Percentiles rank a stretch among this genome's conserved stretches.
Conservation (phyloP, 2,113 vertebrate genomes). For the Syngnathus floridae region DNA sequence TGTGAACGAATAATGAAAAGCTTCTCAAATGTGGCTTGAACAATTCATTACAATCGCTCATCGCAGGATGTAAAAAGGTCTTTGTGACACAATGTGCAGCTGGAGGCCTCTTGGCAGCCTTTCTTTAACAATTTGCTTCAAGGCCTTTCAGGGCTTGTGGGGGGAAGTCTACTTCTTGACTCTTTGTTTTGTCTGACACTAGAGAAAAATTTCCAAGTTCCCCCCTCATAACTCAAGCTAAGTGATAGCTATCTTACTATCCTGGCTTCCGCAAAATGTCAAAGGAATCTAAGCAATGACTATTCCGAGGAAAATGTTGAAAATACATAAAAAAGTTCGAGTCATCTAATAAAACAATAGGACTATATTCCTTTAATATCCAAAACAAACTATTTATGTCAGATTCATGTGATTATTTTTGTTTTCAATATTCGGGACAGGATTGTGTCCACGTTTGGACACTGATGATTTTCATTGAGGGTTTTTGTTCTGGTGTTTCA, state of each 20-base stretch:
- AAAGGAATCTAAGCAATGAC: neutral
- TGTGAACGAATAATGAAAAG: neutral
- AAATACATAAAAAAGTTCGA: neutral
- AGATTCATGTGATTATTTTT: too few relatives aligned
- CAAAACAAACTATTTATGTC: too few relatives aligned
- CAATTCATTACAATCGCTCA: slow-evolving; percentile 32
- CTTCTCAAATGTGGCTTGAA: slow-evolving; percentile 20
- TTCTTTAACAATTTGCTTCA: neutral
- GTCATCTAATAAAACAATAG: too few relatives aligned
- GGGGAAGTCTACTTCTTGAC: neutral
- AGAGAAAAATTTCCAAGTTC: neutral
- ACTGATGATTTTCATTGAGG: too few relatives aligned
- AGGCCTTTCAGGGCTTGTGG: neutral
- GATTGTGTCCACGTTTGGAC: too few relatives aligned
- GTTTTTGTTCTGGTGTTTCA: too few relatives aligned
- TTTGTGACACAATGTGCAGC: slow-evolving; percentile 8
- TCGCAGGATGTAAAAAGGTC: neutral
- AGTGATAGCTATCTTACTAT: neutral
- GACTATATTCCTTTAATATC: too few relatives aligned
- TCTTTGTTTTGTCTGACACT: neutral
- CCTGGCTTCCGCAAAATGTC: neutral
- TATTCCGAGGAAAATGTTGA: neutral
- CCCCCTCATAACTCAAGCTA: neutral
- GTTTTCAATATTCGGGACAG: too few relatives aligned
- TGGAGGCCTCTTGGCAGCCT: neutral